These are phyloP conservation scores for Geococcyx californianus DNA, from an alignment of 2,113 vertebrate genomes.

Conservation along the genomic window DNA sequence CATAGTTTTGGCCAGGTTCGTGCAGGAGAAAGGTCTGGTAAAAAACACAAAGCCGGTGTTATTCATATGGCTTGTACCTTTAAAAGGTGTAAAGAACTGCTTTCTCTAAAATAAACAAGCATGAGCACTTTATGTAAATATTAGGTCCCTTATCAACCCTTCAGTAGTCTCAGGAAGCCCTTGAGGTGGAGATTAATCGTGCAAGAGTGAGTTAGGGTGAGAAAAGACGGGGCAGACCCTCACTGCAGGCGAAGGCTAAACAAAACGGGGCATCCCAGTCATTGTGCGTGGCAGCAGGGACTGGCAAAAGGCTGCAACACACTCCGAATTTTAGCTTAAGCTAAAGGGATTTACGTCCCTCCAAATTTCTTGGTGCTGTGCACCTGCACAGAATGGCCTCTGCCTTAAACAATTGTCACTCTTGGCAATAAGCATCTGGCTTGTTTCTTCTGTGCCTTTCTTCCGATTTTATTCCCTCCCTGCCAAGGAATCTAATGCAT, in stretches of 20 bases:
- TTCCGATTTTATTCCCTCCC: neutral
- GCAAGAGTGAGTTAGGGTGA: neutral
- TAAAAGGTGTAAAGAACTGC: neutral
- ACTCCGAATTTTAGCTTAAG: neutral
- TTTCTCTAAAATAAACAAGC: neutral
- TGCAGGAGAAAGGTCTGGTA: conserved; percentile 21
- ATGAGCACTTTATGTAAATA: neutral
- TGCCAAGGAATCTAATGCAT: neutral
- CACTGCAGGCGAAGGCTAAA: neutral
- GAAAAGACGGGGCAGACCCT: neutral
- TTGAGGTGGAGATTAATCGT: neutral
- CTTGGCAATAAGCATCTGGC: neutral
- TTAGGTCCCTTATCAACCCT: neutral
- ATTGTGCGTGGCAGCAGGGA: neutral
- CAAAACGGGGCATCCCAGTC: neutral
- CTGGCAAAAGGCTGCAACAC: neutral
- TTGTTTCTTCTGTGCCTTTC: neutral
- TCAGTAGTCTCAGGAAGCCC: neutral
- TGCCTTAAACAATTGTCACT: neutral
- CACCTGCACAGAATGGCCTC: neutral
- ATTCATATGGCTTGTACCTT: neutral
- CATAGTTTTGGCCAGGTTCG: neutral
- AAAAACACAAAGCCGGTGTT: neutral
- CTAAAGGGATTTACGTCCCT: neutral
- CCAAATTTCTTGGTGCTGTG: neutral